Evolutionary conservation across 1,140 invertebrate genomes (phyloP), one percentile per base, ranked within the genome.

Genomic region (Oreohelix idahoensis): DNA sequence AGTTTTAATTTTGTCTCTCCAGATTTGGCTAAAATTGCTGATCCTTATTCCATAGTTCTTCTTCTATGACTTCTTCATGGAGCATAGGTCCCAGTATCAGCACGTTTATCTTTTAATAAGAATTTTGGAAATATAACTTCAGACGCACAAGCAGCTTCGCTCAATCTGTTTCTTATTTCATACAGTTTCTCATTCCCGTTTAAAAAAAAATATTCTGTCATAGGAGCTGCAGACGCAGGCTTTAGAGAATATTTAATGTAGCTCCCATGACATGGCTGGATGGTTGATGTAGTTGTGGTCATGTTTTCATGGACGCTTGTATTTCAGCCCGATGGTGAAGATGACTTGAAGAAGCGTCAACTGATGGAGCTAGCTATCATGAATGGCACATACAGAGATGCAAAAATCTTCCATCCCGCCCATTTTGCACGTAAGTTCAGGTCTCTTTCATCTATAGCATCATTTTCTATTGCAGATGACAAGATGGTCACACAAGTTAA

Each of bases 321-420:
- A 53, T 76, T 76, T 76, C 74, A 99, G 98, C 97, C 98, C 84
- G 98, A 99, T 93, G 99, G 98, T 77, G 98, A 99, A 94, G 99
- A 99, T 94, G 98, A 99, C 92, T 94, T 99, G 89, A 99, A 99
- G 95, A 99, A 99, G 93, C 95, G 98, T 91, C 99, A 99, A 93
- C 94, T 99, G 77, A 99, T 99, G 98, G 98, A 99, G 94, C 94
- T 99, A 92, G 98, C 99, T 88, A 99, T 99, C 87, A 99, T 99
- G 89, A 99, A 99, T 92, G 99, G 99, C 90, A 99, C 99, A 53
- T 99, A 99, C 94, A 95, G 98, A 93, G 98, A 92, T 83, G 90
- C 89, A 70, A 66, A 83, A 69, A n/a, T 83, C 38, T 66, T 74
- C 42, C 76, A 78, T 51, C 84, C 75, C 53, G 71, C 81, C 45